phyloP scores from a whole-genome alignment of 2,113 vertebrate species.

The Condylura cristata region DNA sequence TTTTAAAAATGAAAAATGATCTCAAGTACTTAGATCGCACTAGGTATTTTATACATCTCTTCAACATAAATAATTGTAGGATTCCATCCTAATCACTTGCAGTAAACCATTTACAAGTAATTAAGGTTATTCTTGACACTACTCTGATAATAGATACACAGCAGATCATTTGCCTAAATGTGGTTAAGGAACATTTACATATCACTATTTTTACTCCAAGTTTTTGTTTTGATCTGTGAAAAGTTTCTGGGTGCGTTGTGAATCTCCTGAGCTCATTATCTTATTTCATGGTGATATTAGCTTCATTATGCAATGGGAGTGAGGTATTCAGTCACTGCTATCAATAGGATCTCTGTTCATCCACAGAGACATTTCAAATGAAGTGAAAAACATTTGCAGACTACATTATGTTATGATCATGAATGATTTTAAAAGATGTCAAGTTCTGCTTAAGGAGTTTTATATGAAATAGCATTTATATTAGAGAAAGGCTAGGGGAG shows the following conservation, averaged over 20 bases:
- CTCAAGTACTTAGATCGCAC: not conserved
- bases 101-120: constrained; percentile 12
- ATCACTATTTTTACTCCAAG: constrained; percentile 27
- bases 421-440: constrained; percentile 66
- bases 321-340: not conserved
- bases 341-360: constrained; percentile 54
- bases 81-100: constrained; percentile 44
- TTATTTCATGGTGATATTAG: constrained; percentile 43
- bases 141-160: not conserved
- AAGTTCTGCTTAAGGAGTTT: constrained; percentile 69
- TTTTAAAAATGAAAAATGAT: not conserved
- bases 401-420: constrained; percentile 59
- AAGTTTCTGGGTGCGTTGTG: not conserved
- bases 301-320: not conserved
- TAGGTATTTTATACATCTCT: constrained; percentile 29
- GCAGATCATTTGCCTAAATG: not conserved
- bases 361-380: constrained; percentile 56
- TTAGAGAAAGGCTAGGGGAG: constrained; percentile 51
- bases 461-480: constrained; percentile 60
- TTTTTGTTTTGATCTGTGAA: constrained; percentile 60
- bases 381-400: constrained; percentile 62
- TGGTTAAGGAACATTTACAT: not conserved
- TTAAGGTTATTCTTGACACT: constrained; percentile 23
- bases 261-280: constrained; percentile 44
- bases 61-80: constrained; percentile 41